Conservation (phyloP, 2,113 vertebrate genomes). For the Zapus hudsonius region DNA sequence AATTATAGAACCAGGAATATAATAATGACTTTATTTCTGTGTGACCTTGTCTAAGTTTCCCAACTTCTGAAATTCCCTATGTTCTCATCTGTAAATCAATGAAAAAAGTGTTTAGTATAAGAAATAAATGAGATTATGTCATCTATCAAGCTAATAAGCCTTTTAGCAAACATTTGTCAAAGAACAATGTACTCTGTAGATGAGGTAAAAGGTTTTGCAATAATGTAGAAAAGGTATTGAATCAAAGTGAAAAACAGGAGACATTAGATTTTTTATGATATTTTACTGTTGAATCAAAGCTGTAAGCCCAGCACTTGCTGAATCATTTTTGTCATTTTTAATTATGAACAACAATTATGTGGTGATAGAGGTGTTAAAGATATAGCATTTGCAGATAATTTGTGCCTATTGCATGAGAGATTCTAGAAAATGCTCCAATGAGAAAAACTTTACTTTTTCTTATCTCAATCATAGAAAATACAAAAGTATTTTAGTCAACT, state of each 20-base stretch:
- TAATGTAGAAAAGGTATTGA: not conserved
- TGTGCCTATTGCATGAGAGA: not conserved
- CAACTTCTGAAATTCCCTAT: not conserved
- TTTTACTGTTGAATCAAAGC: not conserved
- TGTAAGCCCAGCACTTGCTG: not conserved
- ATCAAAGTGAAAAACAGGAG: not conserved
- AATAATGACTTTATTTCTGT: not conserved
- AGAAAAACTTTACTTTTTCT: not conserved
- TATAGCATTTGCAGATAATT: slow-evolving; percentile 25
- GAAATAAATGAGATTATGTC: not conserved
- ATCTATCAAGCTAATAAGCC: not conserved
- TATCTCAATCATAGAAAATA: not conserved
- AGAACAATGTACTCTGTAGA: not conserved
- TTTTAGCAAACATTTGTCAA: not conserved
- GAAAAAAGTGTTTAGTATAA: not conserved
- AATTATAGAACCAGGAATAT: not conserved
- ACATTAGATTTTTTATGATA: not conserved
- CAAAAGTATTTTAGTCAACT: not conserved
- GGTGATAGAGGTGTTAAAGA: not conserved
- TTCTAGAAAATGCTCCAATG: not conserved
- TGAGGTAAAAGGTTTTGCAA: not conserved
- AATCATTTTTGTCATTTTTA: not conserved
- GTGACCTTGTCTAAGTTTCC: not conserved
- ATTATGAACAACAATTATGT: not conserved
- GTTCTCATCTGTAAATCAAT: not conserved